These are phyloP conservation scores for Pteronotus mesoamericanus DNA, from an alignment of 2,797 vertebrate genomes.

Conservation along the genomic window DNA sequence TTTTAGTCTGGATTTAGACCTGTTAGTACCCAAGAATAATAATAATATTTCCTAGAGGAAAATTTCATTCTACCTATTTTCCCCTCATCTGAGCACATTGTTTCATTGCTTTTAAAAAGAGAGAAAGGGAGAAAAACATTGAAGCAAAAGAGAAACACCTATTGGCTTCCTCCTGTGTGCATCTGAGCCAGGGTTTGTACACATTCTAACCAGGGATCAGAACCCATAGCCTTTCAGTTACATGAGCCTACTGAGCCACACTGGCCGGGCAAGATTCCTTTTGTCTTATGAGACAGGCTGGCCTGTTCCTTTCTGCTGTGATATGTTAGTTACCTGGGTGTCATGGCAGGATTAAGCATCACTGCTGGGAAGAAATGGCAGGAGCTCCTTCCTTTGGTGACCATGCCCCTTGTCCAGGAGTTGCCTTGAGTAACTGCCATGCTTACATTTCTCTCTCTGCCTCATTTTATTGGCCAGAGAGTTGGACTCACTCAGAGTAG, in stretches of 20 bases:
- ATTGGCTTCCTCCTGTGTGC: no score
- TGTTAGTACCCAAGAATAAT: background rate
- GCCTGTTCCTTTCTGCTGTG: background rate
- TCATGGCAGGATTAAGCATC: background rate
- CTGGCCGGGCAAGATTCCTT: background rate
- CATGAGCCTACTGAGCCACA: background rate
- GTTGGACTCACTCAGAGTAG: background rate
- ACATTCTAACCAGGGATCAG: no score
- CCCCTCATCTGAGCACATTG: background rate
- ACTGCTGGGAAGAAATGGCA: background rate
- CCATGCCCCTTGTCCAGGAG: background rate
- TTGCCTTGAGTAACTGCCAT: background rate
- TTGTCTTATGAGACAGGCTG: background rate
- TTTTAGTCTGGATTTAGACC: background rate
- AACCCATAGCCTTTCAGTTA: background rate
- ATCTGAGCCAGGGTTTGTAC: no score
- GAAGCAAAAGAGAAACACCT: no score
- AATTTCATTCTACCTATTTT: background rate
- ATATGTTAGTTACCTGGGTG: rapidly evolving
- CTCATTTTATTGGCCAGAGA: background rate
- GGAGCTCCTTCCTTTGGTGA: no score
- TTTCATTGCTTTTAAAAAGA: background rate
- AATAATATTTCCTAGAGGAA: background rate
- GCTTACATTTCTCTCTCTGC: background rate
- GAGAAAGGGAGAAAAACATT: background rate